Evolutionary conservation across 2,113 vertebrate species (phyloP).

Genomic region (Paradisaea rubra): DNA sequence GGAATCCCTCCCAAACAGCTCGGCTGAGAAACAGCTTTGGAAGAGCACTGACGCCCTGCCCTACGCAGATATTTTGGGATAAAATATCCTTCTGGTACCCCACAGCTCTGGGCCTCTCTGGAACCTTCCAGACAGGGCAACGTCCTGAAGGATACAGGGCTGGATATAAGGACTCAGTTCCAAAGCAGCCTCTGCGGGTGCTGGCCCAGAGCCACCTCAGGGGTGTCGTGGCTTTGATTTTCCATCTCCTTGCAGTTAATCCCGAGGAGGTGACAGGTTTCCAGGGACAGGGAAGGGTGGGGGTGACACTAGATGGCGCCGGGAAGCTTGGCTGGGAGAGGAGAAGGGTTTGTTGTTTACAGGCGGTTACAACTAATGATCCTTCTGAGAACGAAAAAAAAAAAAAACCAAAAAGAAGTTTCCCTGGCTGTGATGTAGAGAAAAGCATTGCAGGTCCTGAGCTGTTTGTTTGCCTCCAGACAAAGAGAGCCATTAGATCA

Average conservation of each 20-base stretch:
- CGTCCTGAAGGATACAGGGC: neutral
- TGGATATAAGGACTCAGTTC: too few relatives aligned
- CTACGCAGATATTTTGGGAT: neutral
- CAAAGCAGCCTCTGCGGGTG: neutral
- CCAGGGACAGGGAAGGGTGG: neutral
- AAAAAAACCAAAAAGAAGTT: neutral
- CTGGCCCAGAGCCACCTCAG: neutral
- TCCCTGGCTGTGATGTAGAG: neutral
- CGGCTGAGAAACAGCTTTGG: neutral
- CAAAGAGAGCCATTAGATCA: neutral
- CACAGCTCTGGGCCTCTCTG: neutral
- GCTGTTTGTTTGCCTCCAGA: neutral
- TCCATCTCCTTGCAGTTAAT: rapidly evolving
- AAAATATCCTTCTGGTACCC: neutral
- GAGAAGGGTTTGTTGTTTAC: neutral
- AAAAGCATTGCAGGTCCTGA: neutral
- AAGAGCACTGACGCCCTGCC: neutral
- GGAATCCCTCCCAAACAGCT: neutral
- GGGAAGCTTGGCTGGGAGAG: neutral
- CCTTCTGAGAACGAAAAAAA: rapidly evolving
- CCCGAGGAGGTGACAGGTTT: neutral
- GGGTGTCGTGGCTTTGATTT: neutral
- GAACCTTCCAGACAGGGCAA: neutral
- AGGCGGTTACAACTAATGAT: neutral
- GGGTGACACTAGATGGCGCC: conserved; percentile 42